Evolutionary conservation across 2,797 vertebrate genomes (phyloP).

Genomic region (Cebuella pygmaea): DNA sequence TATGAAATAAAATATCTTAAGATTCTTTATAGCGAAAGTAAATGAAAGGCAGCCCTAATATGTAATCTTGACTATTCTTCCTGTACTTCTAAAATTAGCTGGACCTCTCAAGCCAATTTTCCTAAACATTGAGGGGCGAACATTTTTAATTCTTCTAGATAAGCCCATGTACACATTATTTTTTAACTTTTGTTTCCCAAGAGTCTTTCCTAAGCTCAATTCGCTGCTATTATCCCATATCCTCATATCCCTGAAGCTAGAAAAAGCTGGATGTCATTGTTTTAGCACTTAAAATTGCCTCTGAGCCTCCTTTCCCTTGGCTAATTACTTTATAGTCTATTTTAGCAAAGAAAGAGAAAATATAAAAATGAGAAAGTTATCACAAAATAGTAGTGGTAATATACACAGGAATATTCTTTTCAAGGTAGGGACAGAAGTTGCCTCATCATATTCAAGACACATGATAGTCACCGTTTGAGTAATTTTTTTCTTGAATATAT

Average conservation of each 20-base stretch:
- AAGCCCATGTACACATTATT: not conserved
- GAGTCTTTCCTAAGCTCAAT: not conserved
- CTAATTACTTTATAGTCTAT: not conserved
- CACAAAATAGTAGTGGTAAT: not conserved
- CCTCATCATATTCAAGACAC: constrained; percentile 2
- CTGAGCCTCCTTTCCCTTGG: not conserved
- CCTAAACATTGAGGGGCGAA: not conserved
- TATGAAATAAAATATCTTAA: not conserved
- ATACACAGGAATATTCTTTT: not conserved
- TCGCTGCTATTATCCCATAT: not conserved
- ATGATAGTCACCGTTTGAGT: not conserved
- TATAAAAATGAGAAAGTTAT: not conserved
- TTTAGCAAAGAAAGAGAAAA: constrained; percentile 22
- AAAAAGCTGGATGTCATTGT: not conserved
- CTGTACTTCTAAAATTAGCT: not conserved
- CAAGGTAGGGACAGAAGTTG: not conserved
- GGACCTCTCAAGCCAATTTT: not conserved
- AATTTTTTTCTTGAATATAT: constrained; percentile 43
- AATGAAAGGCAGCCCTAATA: not conserved
- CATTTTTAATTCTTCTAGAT: not conserved
- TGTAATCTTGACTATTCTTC: not conserved
- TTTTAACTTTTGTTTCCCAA: not conserved
- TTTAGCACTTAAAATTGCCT: not conserved
- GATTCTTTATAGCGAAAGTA: not conserved
- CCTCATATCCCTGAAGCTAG: not conserved